These are phyloP conservation scores for Aspidapion aeneum DNA, from an alignment of 2,888 invertebrate species.

Conservation along the genomic window DNA sequence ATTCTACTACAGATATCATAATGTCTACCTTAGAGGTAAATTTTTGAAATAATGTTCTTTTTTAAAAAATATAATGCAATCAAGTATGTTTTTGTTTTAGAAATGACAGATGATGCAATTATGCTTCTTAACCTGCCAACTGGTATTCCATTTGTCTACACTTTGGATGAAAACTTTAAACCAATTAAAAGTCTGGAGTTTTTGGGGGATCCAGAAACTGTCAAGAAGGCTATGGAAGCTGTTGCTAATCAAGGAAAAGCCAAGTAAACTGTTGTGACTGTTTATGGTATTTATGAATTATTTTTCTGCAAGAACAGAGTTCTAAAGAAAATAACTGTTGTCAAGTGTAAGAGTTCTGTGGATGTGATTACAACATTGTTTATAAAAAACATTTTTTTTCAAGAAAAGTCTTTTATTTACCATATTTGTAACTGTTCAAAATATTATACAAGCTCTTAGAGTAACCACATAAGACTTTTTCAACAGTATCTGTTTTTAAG, in stretches of 20 bases:
- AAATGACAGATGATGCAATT: slow-evolving; percentile 66
- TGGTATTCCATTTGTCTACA: slow-evolving; percentile 77
- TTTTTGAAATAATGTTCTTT: no score
- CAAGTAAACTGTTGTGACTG: slow-evolving; percentile 49
- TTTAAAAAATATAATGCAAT: no score
- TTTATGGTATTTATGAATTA: neutral
- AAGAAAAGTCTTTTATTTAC: no score
- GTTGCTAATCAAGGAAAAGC: slow-evolving; percentile 78
- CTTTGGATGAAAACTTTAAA: slow-evolving; percentile 66
- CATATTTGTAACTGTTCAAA: neutral
- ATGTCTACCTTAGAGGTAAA: no score
- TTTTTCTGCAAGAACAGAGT: neutral
- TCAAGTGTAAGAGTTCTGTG: neutral
- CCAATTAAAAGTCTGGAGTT: slow-evolving; percentile 70
- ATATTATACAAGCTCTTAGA: neutral
- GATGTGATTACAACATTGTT: neutral
- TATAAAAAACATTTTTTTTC: neutral
- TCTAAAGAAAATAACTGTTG: neutral
- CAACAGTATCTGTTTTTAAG: no score
- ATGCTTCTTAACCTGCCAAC: slow-evolving; percentile 76
- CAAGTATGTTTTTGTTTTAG: slow-evolving; percentile 51
- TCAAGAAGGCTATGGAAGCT: slow-evolving; percentile 70
- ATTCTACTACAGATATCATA: slow-evolving; percentile 2
- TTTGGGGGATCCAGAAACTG: slow-evolving; percentile 75
- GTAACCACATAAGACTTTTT: no score